Conservation (phyloP, 2,113 vertebrate species). For the Synodontis membranacea region DNA sequence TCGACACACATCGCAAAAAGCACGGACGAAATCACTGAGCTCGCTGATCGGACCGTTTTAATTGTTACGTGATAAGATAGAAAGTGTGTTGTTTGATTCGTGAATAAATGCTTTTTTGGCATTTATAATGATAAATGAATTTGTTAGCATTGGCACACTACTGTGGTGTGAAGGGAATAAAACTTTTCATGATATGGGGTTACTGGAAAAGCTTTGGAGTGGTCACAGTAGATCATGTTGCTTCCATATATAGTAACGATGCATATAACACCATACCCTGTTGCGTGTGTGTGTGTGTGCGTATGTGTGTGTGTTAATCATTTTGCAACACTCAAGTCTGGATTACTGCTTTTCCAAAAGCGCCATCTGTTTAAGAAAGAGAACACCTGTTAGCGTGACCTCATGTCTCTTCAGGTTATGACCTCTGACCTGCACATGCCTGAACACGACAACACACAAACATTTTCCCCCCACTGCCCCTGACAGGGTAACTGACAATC, state of each 20-base stretch:
- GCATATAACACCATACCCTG: not conserved
- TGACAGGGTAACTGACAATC: not conserved
- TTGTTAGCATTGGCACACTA: not conserved
- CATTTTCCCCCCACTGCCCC: not conserved
- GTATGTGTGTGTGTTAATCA: not conserved
- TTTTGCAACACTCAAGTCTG: not conserved
- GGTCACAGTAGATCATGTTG: not conserved
- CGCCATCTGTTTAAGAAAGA: constrained; percentile 45
- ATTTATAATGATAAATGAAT: no score
- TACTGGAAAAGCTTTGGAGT: not conserved
- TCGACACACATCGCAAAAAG: no score
- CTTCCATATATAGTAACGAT: not conserved
- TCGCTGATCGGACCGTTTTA: no score
- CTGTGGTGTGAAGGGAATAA: not conserved
- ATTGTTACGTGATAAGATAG: no score
- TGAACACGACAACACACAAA: constrained; percentile 26
- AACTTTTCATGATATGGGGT: not conserved
- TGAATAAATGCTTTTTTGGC: no score
- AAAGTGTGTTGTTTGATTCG: not conserved
- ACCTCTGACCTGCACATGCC: constrained; percentile 18
- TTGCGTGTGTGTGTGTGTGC: constrained; percentile 7
- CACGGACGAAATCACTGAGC: no score
- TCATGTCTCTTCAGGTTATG: constrained; percentile 20
- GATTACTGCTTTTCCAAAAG: not conserved
- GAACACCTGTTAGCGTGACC: constrained; percentile 41